A percentile compares a stretch with the other conserved stretches of the same genome.
phyloP scores from a whole-genome alignment of 1,140 invertebrate genomes.

The Polyergus mexicanus region DNA sequence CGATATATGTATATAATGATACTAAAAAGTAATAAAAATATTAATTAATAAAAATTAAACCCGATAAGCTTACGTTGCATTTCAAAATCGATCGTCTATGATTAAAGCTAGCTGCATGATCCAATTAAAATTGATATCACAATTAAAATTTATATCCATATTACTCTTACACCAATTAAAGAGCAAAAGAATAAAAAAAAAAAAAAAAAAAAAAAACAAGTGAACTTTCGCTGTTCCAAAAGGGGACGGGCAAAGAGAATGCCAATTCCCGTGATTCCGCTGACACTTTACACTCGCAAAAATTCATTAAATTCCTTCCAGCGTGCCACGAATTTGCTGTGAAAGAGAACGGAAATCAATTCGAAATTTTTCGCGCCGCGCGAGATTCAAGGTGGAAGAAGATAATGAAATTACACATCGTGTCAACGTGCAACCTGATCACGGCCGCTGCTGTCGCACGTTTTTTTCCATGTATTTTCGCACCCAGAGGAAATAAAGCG shows the following conservation, averaged over 20 bases:
- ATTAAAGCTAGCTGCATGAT: not conserved
- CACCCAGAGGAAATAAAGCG: slow-evolving; percentile 25
- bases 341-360: slow-evolving; percentile 51
- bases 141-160: not conserved
- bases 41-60: slow-evolving; percentile 12
- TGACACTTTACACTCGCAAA: slow-evolving; percentile 10
- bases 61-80: not conserved
- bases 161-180: not conserved
- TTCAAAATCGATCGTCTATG: not conserved
- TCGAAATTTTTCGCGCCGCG: slow-evolving; percentile 43
- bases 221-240: not conserved
- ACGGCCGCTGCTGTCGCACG: slow-evolving; percentile 5
- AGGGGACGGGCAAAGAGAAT: not conserved
- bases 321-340: slow-evolving; percentile 12
- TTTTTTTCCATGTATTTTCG: slow-evolving; percentile 56
- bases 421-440: slow-evolving; percentile 56
- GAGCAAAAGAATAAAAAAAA: not conserved
- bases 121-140: not conserved
- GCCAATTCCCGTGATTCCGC: slow-evolving; percentile 25
- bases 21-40: not conserved
- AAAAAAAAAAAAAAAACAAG: not conserved
- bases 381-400: slow-evolving; percentile 50
- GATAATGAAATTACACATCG: slow-evolving; percentile 60
- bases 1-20: slow-evolving; percentile 5
- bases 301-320: slow-evolving; percentile 54